Conservation (phyloP, 2,888 invertebrate species). For the Buathra laborator region DNA sequence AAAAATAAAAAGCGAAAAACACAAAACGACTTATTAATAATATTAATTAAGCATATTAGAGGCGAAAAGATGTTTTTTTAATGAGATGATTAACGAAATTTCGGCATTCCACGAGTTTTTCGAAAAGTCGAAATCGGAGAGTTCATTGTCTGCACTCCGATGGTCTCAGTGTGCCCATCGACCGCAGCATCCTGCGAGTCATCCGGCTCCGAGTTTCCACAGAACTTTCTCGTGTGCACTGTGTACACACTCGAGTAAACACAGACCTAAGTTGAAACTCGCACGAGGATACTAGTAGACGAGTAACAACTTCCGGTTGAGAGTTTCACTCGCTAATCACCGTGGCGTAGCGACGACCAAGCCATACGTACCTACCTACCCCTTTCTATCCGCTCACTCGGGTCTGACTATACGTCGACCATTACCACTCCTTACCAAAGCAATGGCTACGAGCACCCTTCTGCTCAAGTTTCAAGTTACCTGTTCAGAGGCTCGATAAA, state of each 20-base stretch:
- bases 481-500: slow-evolving; percentile 8
- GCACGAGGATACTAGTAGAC: slow-evolving; percentile 42
- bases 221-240: slow-evolving; percentile 45
- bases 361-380: background rate
- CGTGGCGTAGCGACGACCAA: slow-evolving; percentile 46
- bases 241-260: slow-evolving; percentile 51
- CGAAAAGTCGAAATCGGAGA: background rate
- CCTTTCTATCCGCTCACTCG: background rate
- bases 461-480: slow-evolving; percentile 12
- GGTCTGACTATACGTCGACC: slow-evolving; percentile 44
- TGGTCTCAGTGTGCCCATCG: slow-evolving; percentile 24
- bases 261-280: slow-evolving; percentile 43
- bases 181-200: slow-evolving; percentile 41
- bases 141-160: slow-evolving; percentile 12
- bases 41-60: too few species aligned
- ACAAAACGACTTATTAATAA: too few species aligned
- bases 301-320: slow-evolving; percentile 62
- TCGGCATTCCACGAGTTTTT: background rate
- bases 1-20: too few species aligned
- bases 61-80: too few species aligned
- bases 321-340: slow-evolving; percentile 59
- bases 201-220: slow-evolving; percentile 27
- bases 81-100: background rate
- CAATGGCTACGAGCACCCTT: background rate
- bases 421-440: slow-evolving; percentile 37